phyloP scores from a whole-genome alignment of 2,888 invertebrate species.

The Patella depressa region DNA sequence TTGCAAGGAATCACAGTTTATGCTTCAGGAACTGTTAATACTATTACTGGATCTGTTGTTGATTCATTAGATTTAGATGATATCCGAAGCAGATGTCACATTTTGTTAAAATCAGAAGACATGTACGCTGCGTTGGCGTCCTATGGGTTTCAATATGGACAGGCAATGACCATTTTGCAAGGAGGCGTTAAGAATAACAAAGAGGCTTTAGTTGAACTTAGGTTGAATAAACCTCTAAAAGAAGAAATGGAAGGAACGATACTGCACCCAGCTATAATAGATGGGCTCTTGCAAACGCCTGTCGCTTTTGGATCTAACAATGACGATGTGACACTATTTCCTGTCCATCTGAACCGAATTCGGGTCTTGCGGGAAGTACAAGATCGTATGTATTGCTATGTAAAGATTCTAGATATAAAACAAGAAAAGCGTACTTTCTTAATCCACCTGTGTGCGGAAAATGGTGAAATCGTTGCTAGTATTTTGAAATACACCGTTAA shows the following conservation, averaged over 20 bases:
- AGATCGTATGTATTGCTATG: background rate
- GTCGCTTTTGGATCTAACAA: background rate
- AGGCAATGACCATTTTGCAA: conserved; percentile 20
- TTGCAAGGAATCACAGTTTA: background rate
- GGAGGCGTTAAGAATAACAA: background rate
- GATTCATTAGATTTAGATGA: background rate
- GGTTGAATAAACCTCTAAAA: conserved; percentile 14
- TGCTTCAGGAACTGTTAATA: background rate
- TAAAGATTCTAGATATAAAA: background rate
- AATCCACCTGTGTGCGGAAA: background rate
- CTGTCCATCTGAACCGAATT: background rate
- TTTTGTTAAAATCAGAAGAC: background rate
- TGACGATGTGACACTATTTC: background rate
- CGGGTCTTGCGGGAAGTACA: background rate
- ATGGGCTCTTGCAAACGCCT: conserved; percentile 23
- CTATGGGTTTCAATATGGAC: conserved; percentile 20
- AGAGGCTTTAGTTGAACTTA: conserved; percentile 18
- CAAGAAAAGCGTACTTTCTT: background rate
- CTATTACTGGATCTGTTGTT: background rate
- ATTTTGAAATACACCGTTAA: background rate
- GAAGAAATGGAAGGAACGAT: conserved; percentile 20
- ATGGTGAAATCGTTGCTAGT: background rate
- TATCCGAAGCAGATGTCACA: background rate
- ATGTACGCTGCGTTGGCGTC: conserved; percentile 19
- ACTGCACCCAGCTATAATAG: conserved; percentile 29